Evolutionary conservation across 2,797 vertebrate species (phyloP), one percentile per base, ranked within the genome.

Genomic region (Alcedo quadribrachys): DNA sequence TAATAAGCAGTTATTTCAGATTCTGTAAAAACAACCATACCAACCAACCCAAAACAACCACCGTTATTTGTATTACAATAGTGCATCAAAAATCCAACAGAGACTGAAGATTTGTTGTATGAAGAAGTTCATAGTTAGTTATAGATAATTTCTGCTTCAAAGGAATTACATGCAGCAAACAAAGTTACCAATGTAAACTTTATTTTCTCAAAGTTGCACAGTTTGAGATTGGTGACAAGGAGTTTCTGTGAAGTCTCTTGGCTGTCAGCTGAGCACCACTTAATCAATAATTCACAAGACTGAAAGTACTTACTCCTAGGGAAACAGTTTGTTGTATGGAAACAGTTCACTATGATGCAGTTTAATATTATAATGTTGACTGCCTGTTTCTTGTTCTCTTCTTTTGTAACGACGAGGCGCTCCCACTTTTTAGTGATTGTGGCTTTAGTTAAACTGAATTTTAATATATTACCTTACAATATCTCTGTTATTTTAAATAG

Each of bases 341-440:
- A 69, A 27, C 8, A 21, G 7, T 22, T 50, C 65, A 12, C 15
- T 3, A 3, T 0, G 1, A 4, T 50, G 50, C 40, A 45, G 7
- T 81, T 79, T 65, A 61, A n/a, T 53, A 32, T 46, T 75, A 20
- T 68, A 17, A 68, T 82, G 82, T 75, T 53, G 10, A 27, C 35
- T 55, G 6, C 42, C 13, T 68, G 4, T 18, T 87, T 35, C 67
- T 68, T 48, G 7, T 71, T 61, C 27, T 73, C 55, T 62, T 37
- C 19, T 73, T 71, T 84, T 58, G 5, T 25, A 13, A n/a, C 0
- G 2, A 30, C 19, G n/a, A 60, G 3, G 17, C 10, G 12, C 12
- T 55, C 19, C 68, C 32, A 21, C 5, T 40, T 75, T 69, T 61
- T 51, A 16, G 30, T 27, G 28, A 8, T 1, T 42, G 43, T 8